phyloP scores from a whole-genome alignment of 2,888 invertebrate genomes.

The Ennomos erosarius region DNA sequence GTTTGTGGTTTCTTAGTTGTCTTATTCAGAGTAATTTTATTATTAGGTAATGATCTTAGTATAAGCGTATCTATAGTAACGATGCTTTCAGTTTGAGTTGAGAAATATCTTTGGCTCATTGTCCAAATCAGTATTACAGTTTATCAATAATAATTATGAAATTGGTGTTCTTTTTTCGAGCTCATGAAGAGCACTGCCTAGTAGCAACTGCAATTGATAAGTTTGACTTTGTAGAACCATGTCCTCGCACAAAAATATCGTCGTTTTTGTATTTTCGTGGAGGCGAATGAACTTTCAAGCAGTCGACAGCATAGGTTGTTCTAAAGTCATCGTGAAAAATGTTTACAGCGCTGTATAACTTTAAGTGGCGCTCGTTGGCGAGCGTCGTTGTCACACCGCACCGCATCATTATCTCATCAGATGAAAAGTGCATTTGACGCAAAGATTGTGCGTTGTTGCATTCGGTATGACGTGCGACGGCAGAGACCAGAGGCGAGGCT shows the following conservation, averaged over 20 bases:
- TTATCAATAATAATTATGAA: too few relatives aligned
- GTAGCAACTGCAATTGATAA: conserved; percentile 21
- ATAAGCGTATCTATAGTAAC: too few relatives aligned
- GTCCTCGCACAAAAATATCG: conserved; percentile 41
- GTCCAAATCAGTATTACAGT: too few relatives aligned
- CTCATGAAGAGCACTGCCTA: conserved; percentile 7
- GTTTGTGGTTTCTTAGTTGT: conserved; percentile 6
- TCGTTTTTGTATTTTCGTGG: conserved; percentile 40
- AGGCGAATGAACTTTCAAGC: conserved; percentile 42
- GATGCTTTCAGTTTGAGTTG: neutral
- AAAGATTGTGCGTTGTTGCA: conserved; percentile 38
- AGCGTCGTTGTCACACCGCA: conserved; percentile 11
- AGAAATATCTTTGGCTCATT: neutral
- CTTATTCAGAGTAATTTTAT: neutral
- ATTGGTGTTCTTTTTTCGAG: neutral
- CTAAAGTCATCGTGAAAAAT: conserved; percentile 43
- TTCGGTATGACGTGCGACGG: conserved; percentile 11
- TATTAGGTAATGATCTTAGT: too few relatives aligned
- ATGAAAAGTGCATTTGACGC: conserved; percentile 46
- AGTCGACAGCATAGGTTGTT: conserved; percentile 40
- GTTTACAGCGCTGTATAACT: conserved; percentile 33
- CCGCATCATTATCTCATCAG: conserved; percentile 38
- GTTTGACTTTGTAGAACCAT: conserved; percentile 31
- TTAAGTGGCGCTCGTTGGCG: conserved; percentile 12
- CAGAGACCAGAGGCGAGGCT: conserved; percentile 39